Percentiles rank a stretch among this genome's conserved stretches.
Evolutionary conservation across 2,888 invertebrate species (phyloP).

Genomic region (Cantharis flavilabris): DNA sequence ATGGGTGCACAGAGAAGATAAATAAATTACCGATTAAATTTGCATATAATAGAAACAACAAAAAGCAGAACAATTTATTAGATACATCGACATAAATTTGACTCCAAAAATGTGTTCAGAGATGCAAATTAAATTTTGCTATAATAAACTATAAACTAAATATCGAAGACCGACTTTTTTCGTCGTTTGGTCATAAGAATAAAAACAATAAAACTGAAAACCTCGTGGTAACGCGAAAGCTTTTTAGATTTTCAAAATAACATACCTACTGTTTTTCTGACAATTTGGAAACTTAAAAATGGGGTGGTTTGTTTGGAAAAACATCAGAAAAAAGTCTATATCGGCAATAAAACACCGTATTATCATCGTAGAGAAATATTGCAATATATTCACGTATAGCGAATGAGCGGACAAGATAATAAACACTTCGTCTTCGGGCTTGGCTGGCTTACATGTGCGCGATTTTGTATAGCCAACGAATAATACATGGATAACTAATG

Average conservation of each 20-base stretch:
- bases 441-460: background rate
- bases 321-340: background rate
- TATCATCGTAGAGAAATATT: background rate
- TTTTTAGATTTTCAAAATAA: too few relatives aligned
- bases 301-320: background rate
- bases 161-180: background rate
- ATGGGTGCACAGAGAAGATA: background rate
- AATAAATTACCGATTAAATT: background rate
- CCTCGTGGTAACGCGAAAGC: too few relatives aligned
- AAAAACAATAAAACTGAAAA: background rate
- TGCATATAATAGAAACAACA: slow-evolving; percentile 4
- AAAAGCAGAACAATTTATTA: background rate
- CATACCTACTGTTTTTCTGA: too few relatives aligned
- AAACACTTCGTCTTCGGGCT: background rate
- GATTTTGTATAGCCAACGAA: background rate
- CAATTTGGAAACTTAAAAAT: too few relatives aligned
- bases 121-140: background rate
- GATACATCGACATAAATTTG: background rate
- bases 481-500: background rate
- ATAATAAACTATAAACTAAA: background rate
- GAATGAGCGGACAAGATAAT: background rate
- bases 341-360: background rate
- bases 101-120: background rate
- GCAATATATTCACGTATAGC: background rate
- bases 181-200: background rate